phyloP scores from a whole-genome alignment of 2,888 invertebrate species.

The Catocala nupta region DNA sequence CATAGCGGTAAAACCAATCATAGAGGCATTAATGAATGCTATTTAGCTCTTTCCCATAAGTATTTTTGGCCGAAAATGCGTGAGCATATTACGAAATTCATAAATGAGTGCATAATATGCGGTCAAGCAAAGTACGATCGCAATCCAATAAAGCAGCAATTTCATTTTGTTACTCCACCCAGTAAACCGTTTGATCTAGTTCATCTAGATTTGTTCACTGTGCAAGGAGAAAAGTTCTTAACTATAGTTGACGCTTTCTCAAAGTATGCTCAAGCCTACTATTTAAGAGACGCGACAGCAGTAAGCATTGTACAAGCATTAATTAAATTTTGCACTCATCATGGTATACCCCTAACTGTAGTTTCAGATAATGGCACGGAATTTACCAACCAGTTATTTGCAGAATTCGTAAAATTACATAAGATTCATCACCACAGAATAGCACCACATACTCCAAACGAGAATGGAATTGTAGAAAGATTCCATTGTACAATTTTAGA shows the following conservation, averaged over 20 bases:
- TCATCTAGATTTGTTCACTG: conserved; percentile 41
- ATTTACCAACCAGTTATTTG: conserved; percentile 27
- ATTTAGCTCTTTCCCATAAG: conserved; percentile 11
- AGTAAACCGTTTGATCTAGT: conserved; percentile 8
- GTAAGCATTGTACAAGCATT: conserved; percentile 37
- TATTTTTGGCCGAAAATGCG: conserved; percentile 15
- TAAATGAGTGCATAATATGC: conserved; percentile 11
- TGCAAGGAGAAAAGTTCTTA: conserved; percentile 40
- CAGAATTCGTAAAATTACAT: conserved; percentile 31
- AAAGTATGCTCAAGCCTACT: conserved; percentile 35
- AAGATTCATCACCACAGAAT: conserved; percentile 35
- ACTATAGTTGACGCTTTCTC: conserved; percentile 34
- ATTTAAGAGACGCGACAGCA: conserved; percentile 32
- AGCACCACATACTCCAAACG: conserved; percentile 32
- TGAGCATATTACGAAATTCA: conserved; percentile 12
- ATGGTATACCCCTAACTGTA: conserved; percentile 27
- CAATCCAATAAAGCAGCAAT: conserved; percentile 4
- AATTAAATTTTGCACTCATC: conserved; percentile 33
- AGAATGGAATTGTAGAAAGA: conserved; percentile 33
- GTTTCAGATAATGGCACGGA: conserved; percentile 37
- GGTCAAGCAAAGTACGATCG: conserved; percentile 8
- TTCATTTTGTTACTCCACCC: conserved; percentile 6
- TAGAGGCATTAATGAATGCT: conserved; percentile 16
- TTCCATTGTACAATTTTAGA: conserved; percentile 34
- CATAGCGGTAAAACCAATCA: conserved; percentile 16